A percentile compares a stretch with the other conserved stretches of the same genome.
These are phyloP conservation scores for Drosophila nr. perissopoda DNA, from an alignment of 2,888 invertebrate species.

Conservation along the genomic window DNA sequence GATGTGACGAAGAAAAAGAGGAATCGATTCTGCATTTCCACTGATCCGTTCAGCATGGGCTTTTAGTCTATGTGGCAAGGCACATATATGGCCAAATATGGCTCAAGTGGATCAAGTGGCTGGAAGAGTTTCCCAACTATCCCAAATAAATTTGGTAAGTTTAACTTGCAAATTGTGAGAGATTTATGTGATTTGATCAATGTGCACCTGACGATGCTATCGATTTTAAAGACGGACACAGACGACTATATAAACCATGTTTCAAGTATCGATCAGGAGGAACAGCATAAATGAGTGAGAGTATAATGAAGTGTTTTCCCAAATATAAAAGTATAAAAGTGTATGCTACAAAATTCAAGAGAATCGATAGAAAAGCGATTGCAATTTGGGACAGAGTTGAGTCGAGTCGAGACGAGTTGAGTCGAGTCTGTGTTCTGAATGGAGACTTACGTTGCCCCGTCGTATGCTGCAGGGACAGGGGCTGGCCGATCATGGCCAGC, in stretches of 20 bases:
- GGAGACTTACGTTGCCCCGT: conserved; percentile 83
- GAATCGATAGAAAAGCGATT: background rate
- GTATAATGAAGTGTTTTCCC: background rate
- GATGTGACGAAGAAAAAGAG: background rate
- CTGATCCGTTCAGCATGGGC: background rate
- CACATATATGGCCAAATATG: background rate
- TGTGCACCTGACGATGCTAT: background rate
- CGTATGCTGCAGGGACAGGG: conserved; percentile 84
- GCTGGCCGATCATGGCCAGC: conserved; percentile 84
- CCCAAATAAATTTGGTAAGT: background rate
- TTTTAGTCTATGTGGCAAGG: background rate
- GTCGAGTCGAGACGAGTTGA: background rate
- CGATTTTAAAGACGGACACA: background rate
- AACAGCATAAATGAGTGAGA: background rate
- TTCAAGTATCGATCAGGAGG: background rate
- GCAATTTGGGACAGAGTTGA: background rate
- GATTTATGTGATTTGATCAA: background rate
- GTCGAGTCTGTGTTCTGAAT: background rate
- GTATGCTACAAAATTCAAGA: background rate
- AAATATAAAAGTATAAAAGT: background rate
- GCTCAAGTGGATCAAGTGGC: background rate
- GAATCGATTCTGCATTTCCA: background rate
- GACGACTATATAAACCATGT: background rate
- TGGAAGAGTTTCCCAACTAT: background rate
- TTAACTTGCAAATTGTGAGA: background rate